Percentiles rank a stretch among this genome's conserved stretches.
Conservation (phyloP, 2,888 invertebrate genomes). For the Sclerodermus sp. region DNA sequence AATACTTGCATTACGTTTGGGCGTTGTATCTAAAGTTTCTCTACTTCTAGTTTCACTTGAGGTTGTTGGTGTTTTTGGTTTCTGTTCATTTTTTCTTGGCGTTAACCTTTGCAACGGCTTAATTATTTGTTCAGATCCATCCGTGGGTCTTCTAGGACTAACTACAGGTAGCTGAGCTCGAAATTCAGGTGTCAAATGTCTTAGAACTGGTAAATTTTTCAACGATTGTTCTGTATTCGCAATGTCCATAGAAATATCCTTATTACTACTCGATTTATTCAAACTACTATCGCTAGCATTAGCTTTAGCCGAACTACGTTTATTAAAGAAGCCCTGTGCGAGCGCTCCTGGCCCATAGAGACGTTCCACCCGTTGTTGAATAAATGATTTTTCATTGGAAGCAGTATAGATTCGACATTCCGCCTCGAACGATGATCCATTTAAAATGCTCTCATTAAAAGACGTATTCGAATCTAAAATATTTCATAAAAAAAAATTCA, state of each 20-base stretch:
- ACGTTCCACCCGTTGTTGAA: constrained; percentile 85
- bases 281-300: constrained; percentile 39
- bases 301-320: constrained; percentile 51
- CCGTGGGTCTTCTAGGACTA: constrained; percentile 46
- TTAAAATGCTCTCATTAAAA: constrained; percentile 41
- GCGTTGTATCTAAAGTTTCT: constrained; percentile 26
- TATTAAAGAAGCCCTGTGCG: constrained; percentile 77
- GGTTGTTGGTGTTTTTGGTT: constrained; percentile 13
- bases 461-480: constrained; percentile 43
- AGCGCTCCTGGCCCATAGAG: constrained; percentile 85
- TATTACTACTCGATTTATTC: constrained; percentile 53
- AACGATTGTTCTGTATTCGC: constrained; percentile 48
- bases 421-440: constrained; percentile 39
- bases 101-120: constrained; percentile 18
- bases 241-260: constrained; percentile 39
- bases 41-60: constrained; percentile 9
- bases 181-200: constrained; percentile 84
- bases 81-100: constrained; percentile 27
- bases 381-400: constrained; percentile 67
- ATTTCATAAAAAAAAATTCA: constrained; percentile 10
- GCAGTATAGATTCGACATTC: constrained; percentile 34
- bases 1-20: constrained; percentile 39
- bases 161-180: constrained; percentile 77
- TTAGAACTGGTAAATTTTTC: constrained; percentile 71
- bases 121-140: constrained; percentile 53